A percentile compares a stretch with the other conserved stretches of the same genome.
phyloP scores from a whole-genome alignment of 2,888 invertebrate species.

The Celastrina argiolus region DNA sequence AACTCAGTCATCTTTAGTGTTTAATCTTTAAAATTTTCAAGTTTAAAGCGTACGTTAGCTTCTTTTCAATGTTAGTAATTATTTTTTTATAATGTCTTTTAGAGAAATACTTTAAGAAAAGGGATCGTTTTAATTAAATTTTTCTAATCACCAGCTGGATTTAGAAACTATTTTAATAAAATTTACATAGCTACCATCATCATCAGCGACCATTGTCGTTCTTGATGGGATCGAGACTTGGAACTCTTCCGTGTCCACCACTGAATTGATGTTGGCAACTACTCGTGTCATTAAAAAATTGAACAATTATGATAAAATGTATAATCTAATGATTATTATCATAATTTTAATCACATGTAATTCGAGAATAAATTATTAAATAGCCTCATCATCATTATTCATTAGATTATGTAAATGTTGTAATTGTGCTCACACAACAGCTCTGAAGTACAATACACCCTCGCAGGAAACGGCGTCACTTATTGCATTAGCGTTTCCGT shows the following conservation, averaged over 20 bases:
- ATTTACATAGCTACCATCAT: no score
- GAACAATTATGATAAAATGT: no score
- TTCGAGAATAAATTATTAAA: not conserved
- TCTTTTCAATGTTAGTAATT: not conserved
- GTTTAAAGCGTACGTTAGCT: not conserved
- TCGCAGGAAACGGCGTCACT: conserved; percentile 12
- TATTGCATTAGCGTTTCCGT: conserved; percentile 21
- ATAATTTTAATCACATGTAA: not conserved
- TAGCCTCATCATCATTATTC: not conserved
- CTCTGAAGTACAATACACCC: conserved; percentile 15
- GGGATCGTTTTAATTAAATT: not conserved
- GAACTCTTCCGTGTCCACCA: no score
- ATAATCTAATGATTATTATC: no score
- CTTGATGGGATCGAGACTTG: no score
- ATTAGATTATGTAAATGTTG: conserved; percentile 10
- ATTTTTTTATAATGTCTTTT: not conserved
- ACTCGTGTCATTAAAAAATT: no score
- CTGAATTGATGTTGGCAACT: no score
- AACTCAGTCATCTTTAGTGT: not conserved
- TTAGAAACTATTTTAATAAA: no score
- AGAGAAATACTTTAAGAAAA: not conserved
- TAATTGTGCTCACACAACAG: conserved; percentile 4
- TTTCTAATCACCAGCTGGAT: not conserved
- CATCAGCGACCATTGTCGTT: not conserved
- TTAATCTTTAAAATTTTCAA: not conserved